Conservation (phyloP, 2,113 vertebrate species). For the Nansenia antarctica region DNA sequence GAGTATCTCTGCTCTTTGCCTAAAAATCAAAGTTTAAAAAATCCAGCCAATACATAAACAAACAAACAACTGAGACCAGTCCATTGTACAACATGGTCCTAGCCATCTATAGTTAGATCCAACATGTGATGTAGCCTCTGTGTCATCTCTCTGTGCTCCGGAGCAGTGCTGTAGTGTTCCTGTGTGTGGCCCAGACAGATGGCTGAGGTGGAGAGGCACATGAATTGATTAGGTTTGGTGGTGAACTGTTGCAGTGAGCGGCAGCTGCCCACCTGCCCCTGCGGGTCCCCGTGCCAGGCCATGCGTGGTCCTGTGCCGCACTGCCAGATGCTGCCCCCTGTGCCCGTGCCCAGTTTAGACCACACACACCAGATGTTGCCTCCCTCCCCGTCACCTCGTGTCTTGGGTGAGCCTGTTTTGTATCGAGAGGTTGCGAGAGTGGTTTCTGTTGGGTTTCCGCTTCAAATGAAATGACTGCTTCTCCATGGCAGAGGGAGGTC, state of each 20-base stretch:
- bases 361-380: constrained; percentile 11
- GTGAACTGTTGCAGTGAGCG: constrained; percentile 88
- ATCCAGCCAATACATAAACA: too few species aligned
- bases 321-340: constrained; percentile 85
- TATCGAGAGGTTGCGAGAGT: not conserved
- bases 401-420: constrained; percentile 1
- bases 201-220: constrained; percentile 87
- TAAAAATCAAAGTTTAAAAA: too few species aligned
- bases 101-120: not conserved
- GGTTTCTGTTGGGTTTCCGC: not conserved
- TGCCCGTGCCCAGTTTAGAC: not conserved
- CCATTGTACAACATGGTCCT: not conserved
- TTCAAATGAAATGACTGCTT: not conserved
- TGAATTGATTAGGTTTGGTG: constrained; percentile 91
- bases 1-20: not conserved
- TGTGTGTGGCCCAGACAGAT: constrained; percentile 85
- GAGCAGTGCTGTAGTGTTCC: constrained; percentile 60
- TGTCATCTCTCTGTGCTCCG: constrained; percentile 26
- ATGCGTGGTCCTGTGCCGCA: constrained; percentile 84
- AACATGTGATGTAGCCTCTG: not conserved
- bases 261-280: constrained; percentile 88
- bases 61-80: too few species aligned
- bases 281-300: constrained; percentile 85
- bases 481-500: not conserved
- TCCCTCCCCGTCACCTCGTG: not conserved